phyloP scores from a whole-genome alignment of 92 coral and sea anemone species.

The Porites cylindrica region DNA sequence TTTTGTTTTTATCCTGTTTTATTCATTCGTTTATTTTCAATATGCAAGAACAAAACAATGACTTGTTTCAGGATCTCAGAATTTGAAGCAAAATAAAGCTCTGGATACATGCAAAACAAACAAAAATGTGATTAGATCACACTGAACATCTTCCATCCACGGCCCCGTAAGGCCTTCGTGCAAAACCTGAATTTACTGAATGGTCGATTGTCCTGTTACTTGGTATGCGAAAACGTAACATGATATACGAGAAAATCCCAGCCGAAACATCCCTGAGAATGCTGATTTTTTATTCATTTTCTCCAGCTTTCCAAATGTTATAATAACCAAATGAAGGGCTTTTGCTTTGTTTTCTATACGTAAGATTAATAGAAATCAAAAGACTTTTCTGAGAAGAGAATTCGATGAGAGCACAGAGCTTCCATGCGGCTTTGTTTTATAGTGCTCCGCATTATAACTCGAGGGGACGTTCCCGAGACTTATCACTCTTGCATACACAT shows the following conservation, averaged over 20 bases:
- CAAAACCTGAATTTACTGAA: neutral
- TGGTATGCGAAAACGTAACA: constrained; percentile 56
- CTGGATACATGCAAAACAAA: neutral
- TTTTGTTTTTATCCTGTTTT: too few species aligned
- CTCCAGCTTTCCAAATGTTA: neutral
- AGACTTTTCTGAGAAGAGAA: neutral
- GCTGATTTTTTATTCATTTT: neutral
- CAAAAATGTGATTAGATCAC: neutral
- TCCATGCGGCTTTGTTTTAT: neutral
- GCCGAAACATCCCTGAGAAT: neutral
- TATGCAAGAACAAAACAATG: neutral
- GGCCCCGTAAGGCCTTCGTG: too few species aligned
- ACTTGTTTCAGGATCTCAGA: neutral
- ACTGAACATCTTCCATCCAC: too few species aligned
- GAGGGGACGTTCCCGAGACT: too few species aligned
- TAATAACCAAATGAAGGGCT: neutral
- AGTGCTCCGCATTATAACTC: too few species aligned
- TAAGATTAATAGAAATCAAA: neutral
- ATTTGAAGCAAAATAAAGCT: neutral
- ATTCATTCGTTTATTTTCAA: too few species aligned
- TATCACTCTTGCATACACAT: too few species aligned
- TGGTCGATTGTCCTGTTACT: constrained; percentile 39
- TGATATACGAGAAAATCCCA: neutral
- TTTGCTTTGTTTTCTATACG: neutral
- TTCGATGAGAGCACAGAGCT: neutral